Base-by-base conservation (phyloP, 2,888 invertebrate species). In the Drosophila fulvimacula region DNA sequence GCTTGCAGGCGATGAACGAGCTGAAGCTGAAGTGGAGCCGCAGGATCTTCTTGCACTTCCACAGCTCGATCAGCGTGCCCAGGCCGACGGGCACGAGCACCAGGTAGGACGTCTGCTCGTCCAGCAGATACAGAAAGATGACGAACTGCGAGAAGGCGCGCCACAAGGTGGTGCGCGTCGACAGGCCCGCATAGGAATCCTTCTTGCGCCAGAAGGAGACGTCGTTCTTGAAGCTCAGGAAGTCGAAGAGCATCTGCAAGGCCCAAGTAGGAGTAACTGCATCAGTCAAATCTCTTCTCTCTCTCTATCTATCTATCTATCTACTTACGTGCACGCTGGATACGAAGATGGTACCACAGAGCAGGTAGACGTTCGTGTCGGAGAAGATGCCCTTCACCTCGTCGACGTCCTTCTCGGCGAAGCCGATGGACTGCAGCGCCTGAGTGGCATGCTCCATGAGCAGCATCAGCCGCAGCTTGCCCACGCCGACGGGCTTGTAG, bases 221-320 rank as follows among this genome's bases (percentile, higher is more conserved):
- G 89, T 99, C 99, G 92, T 98, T 99, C 94, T 99, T 99, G 92
- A 99, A 98, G 0, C 99, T 98, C 59, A 99, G 93, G 91, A 99
- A 98, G 92, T 99, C 99, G 90, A 99, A 98, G 42, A 99, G 93
- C 70, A 99, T 93, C 98, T 99, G 94, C 38, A 24, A 38, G 11
- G 0, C 17, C 11, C 2, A 2, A 11, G 10, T 30, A 2, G 7
- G 27, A 38, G 34, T 34, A 42, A 42, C n/a, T 21, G 32, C 41
- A 42, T n/a, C 41, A 30, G 19, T 2, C 19, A 56, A n/a, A 15
- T 19, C 24, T 30, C 9, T 15, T 17, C 13, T 30, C 9, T 6
- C 5, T 19, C 13, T 5, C n/a, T 21, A 5, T 13, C 13, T 11
- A 1, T 21, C 15, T 21, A 0, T 15, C 15, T 13, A 15, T 11